Percentiles rank a stretch among this genome's conserved stretches.
Conservation (phyloP, 2,113 vertebrate species). For the Dipodomys merriami region DNA sequence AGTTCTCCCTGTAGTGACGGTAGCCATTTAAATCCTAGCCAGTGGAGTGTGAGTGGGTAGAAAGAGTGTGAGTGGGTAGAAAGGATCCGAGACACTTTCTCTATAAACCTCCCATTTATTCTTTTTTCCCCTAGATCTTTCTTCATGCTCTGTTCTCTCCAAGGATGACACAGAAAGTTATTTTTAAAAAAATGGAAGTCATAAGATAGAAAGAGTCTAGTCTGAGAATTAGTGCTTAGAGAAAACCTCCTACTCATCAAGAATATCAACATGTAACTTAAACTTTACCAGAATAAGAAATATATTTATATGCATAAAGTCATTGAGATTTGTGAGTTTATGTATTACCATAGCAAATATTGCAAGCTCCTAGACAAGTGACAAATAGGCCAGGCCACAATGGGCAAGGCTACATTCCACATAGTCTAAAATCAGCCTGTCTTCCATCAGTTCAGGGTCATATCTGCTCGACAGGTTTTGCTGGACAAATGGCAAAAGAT, state of each 20-base stretch:
- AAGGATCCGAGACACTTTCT: not conserved
- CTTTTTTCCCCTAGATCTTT: not conserved
- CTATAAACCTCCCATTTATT: not conserved
- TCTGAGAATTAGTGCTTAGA: not conserved
- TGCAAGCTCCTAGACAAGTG: not conserved
- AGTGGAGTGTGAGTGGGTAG: not conserved
- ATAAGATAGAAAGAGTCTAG: not conserved
- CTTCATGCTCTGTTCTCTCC: constrained; percentile 1
- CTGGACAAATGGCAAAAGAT: not conserved
- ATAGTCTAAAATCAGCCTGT: not conserved
- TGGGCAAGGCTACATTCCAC: not conserved
- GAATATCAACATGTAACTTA: constrained; percentile 40
- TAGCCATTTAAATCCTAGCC: not conserved
- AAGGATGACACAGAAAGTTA: not conserved
- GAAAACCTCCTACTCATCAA: not conserved
- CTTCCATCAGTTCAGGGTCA: not conserved
- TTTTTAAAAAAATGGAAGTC: not conserved
- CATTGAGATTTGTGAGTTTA: not conserved
- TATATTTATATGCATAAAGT: constrained; percentile 12
- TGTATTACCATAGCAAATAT: not conserved
- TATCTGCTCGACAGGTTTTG: not conserved
- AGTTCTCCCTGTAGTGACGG: not conserved
- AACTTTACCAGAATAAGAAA: not conserved
- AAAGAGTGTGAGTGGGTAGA: not conserved
- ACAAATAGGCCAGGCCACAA: not conserved